These are phyloP conservation scores for Ormyrus pomaceus DNA, from an alignment of 2,888 invertebrate species.

Conservation along the genomic window DNA sequence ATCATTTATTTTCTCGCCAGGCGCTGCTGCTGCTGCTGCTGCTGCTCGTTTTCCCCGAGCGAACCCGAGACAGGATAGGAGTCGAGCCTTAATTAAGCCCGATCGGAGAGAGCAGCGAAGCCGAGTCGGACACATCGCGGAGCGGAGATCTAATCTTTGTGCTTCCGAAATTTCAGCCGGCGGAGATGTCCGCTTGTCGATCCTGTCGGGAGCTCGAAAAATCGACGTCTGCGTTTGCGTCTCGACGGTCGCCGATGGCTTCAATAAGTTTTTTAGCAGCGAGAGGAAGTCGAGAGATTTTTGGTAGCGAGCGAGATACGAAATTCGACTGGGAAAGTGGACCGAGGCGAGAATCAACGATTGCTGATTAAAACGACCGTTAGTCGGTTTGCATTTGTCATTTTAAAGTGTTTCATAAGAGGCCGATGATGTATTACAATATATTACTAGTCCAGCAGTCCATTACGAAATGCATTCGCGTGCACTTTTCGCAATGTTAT, in stretches of 20 bases:
- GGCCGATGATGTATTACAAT: slow-evolving; percentile 27
- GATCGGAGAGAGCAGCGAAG: slow-evolving; percentile 9
- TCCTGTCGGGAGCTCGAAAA: background rate
- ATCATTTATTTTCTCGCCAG: slow-evolving; percentile 56
- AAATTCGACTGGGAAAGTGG: no score
- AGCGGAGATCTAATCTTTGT: slow-evolving; percentile 40
- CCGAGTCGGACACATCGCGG: background rate
- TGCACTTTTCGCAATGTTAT: slow-evolving; percentile 46
- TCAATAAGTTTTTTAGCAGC: no score
- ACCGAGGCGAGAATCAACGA: slow-evolving; percentile 27
- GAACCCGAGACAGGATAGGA: slow-evolving; percentile 12
- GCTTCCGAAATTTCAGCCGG: slow-evolving; percentile 40
- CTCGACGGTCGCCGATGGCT: no score
- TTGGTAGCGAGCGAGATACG: no score
- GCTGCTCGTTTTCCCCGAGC: background rate
- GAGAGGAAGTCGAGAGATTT: no score
- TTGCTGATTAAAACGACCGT: slow-evolving; percentile 25
- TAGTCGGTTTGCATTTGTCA: slow-evolving; percentile 31
- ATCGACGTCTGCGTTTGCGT: background rate
- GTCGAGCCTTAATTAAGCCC: slow-evolving; percentile 48
- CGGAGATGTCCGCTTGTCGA: slow-evolving; percentile 6
- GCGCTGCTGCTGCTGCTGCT: no score
- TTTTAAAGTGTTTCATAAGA: slow-evolving; percentile 30
- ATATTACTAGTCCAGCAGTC: slow-evolving; percentile 28
- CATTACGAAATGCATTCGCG: slow-evolving; percentile 44